Evolutionary conservation across 1,140 invertebrate genomes (phyloP).

Genomic region (Potamilus streckersoni): DNA sequence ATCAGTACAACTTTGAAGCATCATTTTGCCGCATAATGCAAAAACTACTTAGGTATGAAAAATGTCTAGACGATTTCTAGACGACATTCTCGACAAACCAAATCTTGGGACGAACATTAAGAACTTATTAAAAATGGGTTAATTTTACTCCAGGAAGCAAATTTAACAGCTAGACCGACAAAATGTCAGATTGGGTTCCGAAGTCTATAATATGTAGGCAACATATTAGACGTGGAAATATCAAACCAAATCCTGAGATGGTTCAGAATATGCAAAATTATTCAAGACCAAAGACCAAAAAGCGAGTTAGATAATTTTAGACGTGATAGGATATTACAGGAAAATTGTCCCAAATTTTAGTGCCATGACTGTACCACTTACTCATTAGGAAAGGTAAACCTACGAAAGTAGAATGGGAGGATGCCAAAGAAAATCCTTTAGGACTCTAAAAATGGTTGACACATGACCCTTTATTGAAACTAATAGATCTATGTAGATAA

Average conservation of each 20-base stretch:
- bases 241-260: conserved; percentile 49
- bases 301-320: conserved; percentile 59
- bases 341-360: conserved; percentile 63
- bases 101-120: conserved; percentile 8
- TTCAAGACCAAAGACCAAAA: not conserved
- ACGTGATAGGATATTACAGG: conserved; percentile 65
- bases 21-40: conserved; percentile 32
- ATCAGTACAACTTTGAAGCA: conserved; percentile 17
- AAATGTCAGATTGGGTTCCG: conserved; percentile 7
- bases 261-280: conserved; percentile 1
- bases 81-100: conserved; percentile 12
- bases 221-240: conserved; percentile 2
- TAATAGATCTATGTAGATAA: conserved; percentile 55
- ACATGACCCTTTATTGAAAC: conserved; percentile 38
- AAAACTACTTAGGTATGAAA: conserved; percentile 51
- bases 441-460: conserved; percentile 26
- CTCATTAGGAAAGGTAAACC: conserved; percentile 25
- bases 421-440: conserved; percentile 16
- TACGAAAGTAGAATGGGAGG: conserved; percentile 18
- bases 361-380: conserved; percentile 50
- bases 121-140: not conserved
- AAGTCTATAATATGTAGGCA: not conserved
- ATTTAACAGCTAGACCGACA: not conserved
- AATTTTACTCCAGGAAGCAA: not conserved
- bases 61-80: conserved; percentile 36